Base-by-base conservation (phyloP, 2,113 vertebrate genomes). In the Pseudonaja textilis region DNA sequence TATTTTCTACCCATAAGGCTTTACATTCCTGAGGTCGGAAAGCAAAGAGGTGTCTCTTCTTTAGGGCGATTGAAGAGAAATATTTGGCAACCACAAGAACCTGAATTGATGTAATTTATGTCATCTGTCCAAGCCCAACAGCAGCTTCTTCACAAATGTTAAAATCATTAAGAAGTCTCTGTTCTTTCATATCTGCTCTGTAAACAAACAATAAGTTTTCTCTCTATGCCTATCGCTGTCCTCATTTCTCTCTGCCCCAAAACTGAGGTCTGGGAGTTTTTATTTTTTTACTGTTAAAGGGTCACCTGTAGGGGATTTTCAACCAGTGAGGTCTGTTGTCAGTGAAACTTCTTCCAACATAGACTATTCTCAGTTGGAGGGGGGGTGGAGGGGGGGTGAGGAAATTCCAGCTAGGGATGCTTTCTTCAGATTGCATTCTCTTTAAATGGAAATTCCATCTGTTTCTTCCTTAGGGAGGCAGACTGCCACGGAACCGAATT, bases 271-370 rank as follows among this genome's bases (percentile, higher is more conserved):
- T 52, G 47, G 8, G 5, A 16, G 45, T 92, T 88, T 88, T 92
- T 69, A 34, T 69, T 39, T 81, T 34, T 39, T 74, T 74, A 39
- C 18, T 42, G 74, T 81, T 39, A 42, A 81, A 81, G 34, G 23
- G 29, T 87, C 74, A 93, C 81, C 55, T 87, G n/a, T 22, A 90
- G 74, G 39, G 69, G 69, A 89, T 89, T 89, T 89, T 89, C 81
- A 90, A 64, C 14, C 93, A 97, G 94, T 54, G 0, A 57, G 57
- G 85, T 57, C 96, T 97, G 96, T 97, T 92, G 96, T 93, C 52
- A n/a, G 92, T 81, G 94, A 94, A 96, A 93, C 26, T 9, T 96
- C 92, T 6, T 95, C 95, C 97, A 97, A 96, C 97, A 96, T 96
- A 96, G 92, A 59, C 34, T 95, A 96, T 97, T 96, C 95, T 96